A percentile compares a stretch with the other conserved stretches of the same genome.
phyloP scores from a whole-genome alignment of 2,797 vertebrate genomes.

The Picus viridis region DNA sequence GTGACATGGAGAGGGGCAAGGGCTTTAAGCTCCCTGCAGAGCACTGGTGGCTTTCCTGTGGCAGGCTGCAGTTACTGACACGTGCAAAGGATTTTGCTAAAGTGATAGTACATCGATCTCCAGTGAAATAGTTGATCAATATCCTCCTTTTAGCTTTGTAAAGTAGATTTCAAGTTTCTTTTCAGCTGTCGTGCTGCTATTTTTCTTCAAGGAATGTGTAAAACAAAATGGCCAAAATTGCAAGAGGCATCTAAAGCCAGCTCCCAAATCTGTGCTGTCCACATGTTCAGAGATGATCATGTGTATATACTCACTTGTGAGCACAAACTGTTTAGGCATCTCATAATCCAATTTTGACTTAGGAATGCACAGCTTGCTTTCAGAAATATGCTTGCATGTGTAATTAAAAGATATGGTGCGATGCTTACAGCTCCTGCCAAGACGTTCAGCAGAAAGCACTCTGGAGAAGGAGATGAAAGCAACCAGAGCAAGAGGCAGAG shows the following conservation, averaged over 20 bases:
- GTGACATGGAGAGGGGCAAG: too few species aligned
- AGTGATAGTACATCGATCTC: not conserved
- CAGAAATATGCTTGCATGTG: conserved; percentile 50
- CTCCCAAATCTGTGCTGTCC: not conserved
- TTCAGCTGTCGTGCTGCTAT: not conserved
- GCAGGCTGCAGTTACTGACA: not conserved
- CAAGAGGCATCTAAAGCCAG: not conserved
- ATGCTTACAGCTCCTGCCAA: conserved; percentile 55
- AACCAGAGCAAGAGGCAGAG: conserved; percentile 6
- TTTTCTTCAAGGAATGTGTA: not conserved
- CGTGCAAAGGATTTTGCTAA: not conserved
- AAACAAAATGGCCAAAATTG: not conserved
- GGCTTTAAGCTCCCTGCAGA: not conserved
- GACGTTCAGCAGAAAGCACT: conserved; percentile 27
- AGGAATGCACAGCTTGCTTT: conserved; percentile 20
- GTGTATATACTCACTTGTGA: not conserved
- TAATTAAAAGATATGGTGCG: conserved; percentile 63
- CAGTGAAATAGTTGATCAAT: not conserved
- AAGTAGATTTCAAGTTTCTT: not conserved
- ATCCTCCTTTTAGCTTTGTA: not conserved
- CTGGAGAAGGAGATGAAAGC: conserved; percentile 62
- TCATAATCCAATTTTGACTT: conserved; percentile 58
- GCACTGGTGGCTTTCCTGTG: not conserved
- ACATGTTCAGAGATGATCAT: not conserved
- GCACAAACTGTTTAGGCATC: conserved; percentile 32